These are phyloP conservation scores for Sula dactylatra DNA, from an alignment of 2,113 vertebrate genomes.

Conservation along the genomic window DNA sequence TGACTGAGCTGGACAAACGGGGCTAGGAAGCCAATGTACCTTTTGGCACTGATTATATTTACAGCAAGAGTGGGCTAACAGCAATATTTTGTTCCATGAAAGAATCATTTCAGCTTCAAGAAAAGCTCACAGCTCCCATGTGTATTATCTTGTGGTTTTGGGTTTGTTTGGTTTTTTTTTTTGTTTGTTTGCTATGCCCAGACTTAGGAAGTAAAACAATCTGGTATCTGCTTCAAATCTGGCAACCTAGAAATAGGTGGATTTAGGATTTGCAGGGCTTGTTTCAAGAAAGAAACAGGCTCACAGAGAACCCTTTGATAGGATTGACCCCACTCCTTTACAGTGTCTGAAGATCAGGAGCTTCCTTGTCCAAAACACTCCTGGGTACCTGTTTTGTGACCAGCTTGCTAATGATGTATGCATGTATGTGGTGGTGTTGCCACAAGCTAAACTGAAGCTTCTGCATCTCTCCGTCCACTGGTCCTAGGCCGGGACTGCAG, in stretches of 20 bases:
- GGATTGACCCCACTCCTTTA: neutral
- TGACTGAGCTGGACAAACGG: neutral
- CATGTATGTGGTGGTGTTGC: neutral
- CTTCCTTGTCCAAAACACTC: neutral
- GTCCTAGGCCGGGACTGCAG: neutral
- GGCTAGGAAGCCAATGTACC: neutral
- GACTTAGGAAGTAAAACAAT: neutral
- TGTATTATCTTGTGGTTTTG: neutral
- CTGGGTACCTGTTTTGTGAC: neutral
- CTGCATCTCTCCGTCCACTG: neutral
- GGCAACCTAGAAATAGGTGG: neutral
- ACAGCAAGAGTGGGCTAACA: neutral
- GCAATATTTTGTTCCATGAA: constrained; percentile 1
- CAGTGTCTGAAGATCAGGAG: neutral
- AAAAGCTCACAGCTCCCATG: neutral
- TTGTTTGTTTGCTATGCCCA: neutral
- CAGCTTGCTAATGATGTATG: neutral
- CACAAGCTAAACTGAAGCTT: neutral
- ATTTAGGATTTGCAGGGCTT: neutral
- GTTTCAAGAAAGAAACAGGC: neutral
- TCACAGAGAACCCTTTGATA: neutral
- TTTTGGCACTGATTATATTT: constrained; percentile 11
- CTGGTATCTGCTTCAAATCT: neutral
- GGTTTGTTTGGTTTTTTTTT: neutral
- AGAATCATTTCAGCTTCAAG: constrained; percentile 22